phyloP scores from a whole-genome alignment of 2,797 vertebrate species.

The Meriones psammophilus region DNA sequence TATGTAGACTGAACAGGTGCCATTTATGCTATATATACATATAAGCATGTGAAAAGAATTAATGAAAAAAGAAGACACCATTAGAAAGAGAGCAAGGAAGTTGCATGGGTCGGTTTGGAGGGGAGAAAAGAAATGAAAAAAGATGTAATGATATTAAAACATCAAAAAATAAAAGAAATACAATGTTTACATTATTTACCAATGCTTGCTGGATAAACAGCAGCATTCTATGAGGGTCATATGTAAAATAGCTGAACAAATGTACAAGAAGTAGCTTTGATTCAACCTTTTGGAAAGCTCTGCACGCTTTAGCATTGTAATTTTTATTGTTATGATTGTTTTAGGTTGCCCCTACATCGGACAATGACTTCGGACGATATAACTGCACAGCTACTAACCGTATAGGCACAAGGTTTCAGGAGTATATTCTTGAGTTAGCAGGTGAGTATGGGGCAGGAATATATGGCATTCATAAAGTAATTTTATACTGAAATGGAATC shows the following conservation, averaged over 20 bases:
- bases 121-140: not conserved
- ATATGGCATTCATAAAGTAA: slow-evolving; percentile 35
- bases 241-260: not conserved
- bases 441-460: slow-evolving; percentile 90
- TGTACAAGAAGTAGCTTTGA: not conserved
- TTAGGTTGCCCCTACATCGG: slow-evolving; percentile 96
- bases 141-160: not conserved
- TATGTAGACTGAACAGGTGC: not conserved
- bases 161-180: not conserved
- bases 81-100: not conserved
- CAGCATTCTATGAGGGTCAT: not conserved
- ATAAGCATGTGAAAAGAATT: not conserved
- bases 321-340: slow-evolving; percentile 33
- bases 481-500: not conserved
- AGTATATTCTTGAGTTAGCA: slow-evolving; percentile 96
- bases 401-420: slow-evolving; percentile 96
- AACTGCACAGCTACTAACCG: slow-evolving; percentile 98
- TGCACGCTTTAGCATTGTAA: not conserved
- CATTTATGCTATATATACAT: not conserved
- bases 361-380: slow-evolving; percentile 97
- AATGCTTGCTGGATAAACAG: not conserved
- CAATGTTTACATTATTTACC: not conserved
- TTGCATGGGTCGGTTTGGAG: not conserved
- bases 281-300: not conserved
- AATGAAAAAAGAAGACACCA: not conserved